Percentiles rank a stretch among this genome's conserved stretches.
These are phyloP conservation scores for Vespertilio murinus DNA, from an alignment of 2,797 vertebrate species.

Conservation along the genomic window DNA sequence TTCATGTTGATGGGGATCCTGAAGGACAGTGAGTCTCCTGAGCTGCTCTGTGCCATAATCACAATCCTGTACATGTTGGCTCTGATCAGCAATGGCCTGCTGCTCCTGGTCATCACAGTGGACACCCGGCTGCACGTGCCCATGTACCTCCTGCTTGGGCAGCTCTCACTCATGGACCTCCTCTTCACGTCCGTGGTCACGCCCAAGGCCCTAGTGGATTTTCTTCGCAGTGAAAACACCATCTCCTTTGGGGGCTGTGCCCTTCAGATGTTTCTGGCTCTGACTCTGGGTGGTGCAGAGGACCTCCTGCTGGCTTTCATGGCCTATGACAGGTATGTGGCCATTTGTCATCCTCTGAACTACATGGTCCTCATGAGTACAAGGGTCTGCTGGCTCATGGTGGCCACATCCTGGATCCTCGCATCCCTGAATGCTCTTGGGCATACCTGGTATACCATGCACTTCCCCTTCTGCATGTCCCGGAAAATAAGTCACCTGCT, in stretches of 20 bases:
- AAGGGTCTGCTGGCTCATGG: slow-evolving; percentile 49
- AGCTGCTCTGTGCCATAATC: slow-evolving; percentile 49
- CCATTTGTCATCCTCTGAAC: slow-evolving; percentile 77
- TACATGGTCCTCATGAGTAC: slow-evolving; percentile 72
- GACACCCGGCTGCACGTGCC: slow-evolving; percentile 55
- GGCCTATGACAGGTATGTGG: slow-evolving; percentile 78
- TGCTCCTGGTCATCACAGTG: slow-evolving; percentile 55
- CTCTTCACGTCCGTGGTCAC: slow-evolving; percentile 68
- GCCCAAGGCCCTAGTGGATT: slow-evolving; percentile 68
- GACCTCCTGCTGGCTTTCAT: slow-evolving; percentile 76
- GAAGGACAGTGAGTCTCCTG: slow-evolving; percentile 48
- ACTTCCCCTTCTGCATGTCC: slow-evolving; percentile 59
- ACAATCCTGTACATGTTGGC: slow-evolving; percentile 46
- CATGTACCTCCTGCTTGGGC: slow-evolving; percentile 72
- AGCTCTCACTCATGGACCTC: slow-evolving; percentile 78
- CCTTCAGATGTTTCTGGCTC: slow-evolving; percentile 73
- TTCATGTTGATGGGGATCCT: slow-evolving; percentile 73
- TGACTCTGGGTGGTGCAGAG: slow-evolving; percentile 67
- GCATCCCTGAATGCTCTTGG: slow-evolving; percentile 48
- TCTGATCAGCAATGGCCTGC: slow-evolving; percentile 58
- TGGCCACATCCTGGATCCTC: slow-evolving; percentile 47
- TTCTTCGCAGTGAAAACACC: slow-evolving; percentile 28
- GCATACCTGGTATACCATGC: slow-evolving; percentile 60
- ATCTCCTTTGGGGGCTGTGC: slow-evolving; percentile 73
- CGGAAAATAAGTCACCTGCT: slow-evolving; percentile 57